Evolutionary conservation across 2,797 vertebrate genomes (phyloP), one percentile per base, ranked within the genome.

Genomic region (Scyliorhinus canicula): DNA sequence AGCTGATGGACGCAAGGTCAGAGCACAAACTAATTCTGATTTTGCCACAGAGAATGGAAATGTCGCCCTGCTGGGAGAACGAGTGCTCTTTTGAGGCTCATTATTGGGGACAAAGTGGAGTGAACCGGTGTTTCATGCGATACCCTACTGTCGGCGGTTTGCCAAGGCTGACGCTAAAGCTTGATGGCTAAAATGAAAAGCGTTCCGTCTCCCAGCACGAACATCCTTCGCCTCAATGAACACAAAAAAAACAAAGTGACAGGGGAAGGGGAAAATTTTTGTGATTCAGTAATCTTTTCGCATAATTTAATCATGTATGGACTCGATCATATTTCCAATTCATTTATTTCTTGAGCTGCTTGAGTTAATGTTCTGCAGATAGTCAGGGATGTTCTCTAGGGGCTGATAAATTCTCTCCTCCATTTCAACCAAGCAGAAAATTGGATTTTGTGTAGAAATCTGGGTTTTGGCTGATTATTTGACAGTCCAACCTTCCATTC

Each of bases 371-470:
- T 65, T 65, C 57, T 63, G 57, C 40, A 57, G 63, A 91, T 63
- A 91, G 88, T 21, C n/a, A 91, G 57, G 57, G 88, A n/a, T 82
- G 47, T 65, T 91, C 88, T 65, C 88, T 60, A 3, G 88, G 60
- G 88, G 65, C 57, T 91, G 88, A 8, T 63, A 91, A 65, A 91
- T 91, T 44, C 57, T 65, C 88, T 91, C 57, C n/a, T 63, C 60
- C 7, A 44, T 44, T 94, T 52, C 65, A 94, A 28, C 50, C 67
- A 94, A 52, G 65, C 93, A 94, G 93, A 94, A 94, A 94, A 94
- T 94, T 94, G 67, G 93, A 94, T 94, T 94, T 74, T 50, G n/a
- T 50, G 47, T 74, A 52, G 67, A 94, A 94, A 71, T 94, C 93
- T 94, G 44, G 65, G 65, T 94, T 93, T 71, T 52, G 67, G 31